Evolutionary conservation across 2,113 vertebrate genomes (phyloP), one percentile per base, ranked within the genome.

Genomic region (Osmerus mordax): DNA sequence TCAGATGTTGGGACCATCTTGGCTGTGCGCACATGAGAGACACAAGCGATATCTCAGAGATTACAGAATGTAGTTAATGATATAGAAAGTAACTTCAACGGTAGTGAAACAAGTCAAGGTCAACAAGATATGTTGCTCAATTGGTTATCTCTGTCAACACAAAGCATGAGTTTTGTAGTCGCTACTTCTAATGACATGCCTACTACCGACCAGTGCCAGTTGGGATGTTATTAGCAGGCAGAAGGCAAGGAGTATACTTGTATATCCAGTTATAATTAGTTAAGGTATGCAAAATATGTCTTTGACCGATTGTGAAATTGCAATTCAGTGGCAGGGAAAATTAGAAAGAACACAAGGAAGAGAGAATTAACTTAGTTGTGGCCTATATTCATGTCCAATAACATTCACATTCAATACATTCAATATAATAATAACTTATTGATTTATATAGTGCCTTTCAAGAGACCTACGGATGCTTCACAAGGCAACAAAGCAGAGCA

Each of bases 21-120:
- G 41, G 41, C 41, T 47, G 15, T 59, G 18, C 18, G 56, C 16
- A 59, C 56, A 59, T n/a, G 18, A 23, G 21, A 64, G 21, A 64
- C 19, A 63, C 14, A 0, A 56, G 0, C 15, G 66, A 77, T 61
- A 78, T 67, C 5, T 2, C 19, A 12, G 5, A 55, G 25, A 41
- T 58, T 51, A 32, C 66, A 0, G 83, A 88, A 88, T 87, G 81
- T 28, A 1, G 78, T 8, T 67, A 18, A 65, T 63, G 23, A 23
- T 1, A 47, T 13, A 16, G n/a, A 21, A 47, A 47, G 41, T 47
- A 47, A 8, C 41, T 47, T 11, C 41, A 47, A 47, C 41, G 9
- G 41, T 47, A 47, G 41, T 2, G 2, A 47, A 47, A 41, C 36
- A 41, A 6, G 7, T 41, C 36, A 9, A 41, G 36, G 8, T 41